Base-by-base conservation (phyloP, 2,113 vertebrate species). In the Holacanthus passer region DNA sequence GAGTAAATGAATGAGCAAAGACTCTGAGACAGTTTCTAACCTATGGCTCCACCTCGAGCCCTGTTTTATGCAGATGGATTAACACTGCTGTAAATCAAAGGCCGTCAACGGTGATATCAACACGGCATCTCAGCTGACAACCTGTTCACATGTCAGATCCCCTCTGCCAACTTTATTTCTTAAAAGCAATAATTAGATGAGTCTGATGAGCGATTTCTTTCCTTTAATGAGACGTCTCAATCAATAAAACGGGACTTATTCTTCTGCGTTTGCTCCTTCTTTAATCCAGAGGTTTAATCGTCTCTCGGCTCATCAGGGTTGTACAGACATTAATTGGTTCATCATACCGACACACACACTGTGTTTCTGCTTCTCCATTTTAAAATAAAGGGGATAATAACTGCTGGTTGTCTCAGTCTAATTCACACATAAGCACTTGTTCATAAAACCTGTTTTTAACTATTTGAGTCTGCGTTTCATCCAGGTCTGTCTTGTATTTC, bases 1-100 rank as follows among this genome's bases (percentile, higher is more conserved):
- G 70, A 69, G 59, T 63, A 77, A 69, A 58, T 69, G 56, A 73
- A 67, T 48, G 32, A 48, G 22, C 12, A 43, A 64, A 80, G 16
- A 76, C 76, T 35, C 27, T 53, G 77, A 13, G 47, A 1, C 13
- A 11, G 47, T 22, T 27, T 66, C 50, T 11, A 32, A 52, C 55
- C 58, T 52, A 14, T n/a, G 73, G 4, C 55, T 84, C 32, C 19
- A 37, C 74, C 52, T 37, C 47, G n/a, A 59, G 69, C 48, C 43
- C 50, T 20, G 37, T 81, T 78, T 37, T 17, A 79, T 53, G 74
- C 31, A 31, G 73, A 83, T 69, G 59, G 66, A 76, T 85, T 60
- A 79, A 80, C 72, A 66, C 85, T 73, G 81, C 85, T 79, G 88
- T 92, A 92, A 93, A 90, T 86, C 80, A 76, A 53, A 4, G 9